phyloP scores from a whole-genome alignment of 2,888 invertebrate species.

The Andricus curvator region DNA sequence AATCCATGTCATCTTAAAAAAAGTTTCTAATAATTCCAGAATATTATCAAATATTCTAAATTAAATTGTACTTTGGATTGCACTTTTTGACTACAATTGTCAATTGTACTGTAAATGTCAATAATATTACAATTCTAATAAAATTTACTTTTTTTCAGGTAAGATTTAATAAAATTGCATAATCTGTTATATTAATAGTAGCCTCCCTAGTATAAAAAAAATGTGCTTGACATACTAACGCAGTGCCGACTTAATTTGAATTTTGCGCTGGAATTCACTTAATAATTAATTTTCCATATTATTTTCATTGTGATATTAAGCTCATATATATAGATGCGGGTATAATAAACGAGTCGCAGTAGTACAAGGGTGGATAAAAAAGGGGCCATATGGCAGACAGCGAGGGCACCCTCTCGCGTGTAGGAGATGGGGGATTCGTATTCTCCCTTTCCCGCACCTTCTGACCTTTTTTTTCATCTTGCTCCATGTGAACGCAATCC shows the following conservation, averaged over 20 bases:
- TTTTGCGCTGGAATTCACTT: neutral
- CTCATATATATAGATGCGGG: neutral
- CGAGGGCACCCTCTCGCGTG: constrained; percentile 63
- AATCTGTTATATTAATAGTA: too few species aligned
- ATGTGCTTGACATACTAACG: neutral
- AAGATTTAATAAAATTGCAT: too few species aligned
- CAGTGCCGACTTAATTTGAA: neutral
- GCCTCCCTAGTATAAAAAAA: neutral
- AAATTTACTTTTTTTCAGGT: too few species aligned
- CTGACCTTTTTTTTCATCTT: constrained; percentile 54
- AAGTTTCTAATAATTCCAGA: too few species aligned
- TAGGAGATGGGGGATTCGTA: constrained; percentile 67
- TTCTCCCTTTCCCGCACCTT: constrained; percentile 58
- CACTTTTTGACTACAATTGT: too few species aligned
- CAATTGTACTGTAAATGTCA: too few species aligned
- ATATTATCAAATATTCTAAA: too few species aligned
- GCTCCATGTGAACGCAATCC: constrained; percentile 41
- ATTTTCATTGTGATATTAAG: neutral
- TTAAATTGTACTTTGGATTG: too few species aligned
- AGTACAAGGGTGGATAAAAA: constrained; percentile 56
- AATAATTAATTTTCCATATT: constrained; percentile 3
- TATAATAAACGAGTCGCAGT: constrained; percentile 39
- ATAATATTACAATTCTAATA: too few species aligned
- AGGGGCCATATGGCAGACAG: constrained; percentile 74
- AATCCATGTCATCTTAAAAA: too few species aligned